A percentile compares a stretch with the other conserved stretches of the same genome.
phyloP scores from a whole-genome alignment of 2,888 invertebrate genomes.

The Campaea margaritaria region DNA sequence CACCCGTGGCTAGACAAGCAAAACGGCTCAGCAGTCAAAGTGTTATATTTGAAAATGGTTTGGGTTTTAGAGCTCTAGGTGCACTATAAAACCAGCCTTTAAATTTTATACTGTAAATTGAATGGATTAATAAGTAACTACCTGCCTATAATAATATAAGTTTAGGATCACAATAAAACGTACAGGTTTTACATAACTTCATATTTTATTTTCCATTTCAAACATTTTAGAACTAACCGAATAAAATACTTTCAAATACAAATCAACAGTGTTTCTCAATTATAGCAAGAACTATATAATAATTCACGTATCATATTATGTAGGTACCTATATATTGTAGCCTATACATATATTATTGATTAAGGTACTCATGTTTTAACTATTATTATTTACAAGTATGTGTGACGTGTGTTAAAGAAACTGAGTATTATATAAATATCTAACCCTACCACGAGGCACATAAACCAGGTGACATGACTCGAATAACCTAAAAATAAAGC shows the following conservation, averaged over 20 bases:
- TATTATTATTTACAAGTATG: conserved; percentile 68
- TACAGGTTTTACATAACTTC: conserved; percentile 34
- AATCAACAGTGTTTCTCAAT: conserved; percentile 37
- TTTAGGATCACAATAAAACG: no score
- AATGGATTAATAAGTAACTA: no score
- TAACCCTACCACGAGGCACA: conserved; percentile 50
- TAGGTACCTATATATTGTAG: conserved; percentile 10
- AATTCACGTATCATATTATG: background rate
- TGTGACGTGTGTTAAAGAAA: conserved; percentile 49
- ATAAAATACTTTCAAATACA: conserved; percentile 43
- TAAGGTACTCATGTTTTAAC: conserved; percentile 45
- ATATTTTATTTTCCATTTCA: conserved; percentile 40
- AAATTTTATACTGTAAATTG: no score
- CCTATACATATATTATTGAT: conserved; percentile 14
- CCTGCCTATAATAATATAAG: no score
- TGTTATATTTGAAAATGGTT: no score
- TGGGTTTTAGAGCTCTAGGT: no score
- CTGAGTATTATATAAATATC: conserved; percentile 61
- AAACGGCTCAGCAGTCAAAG: no score
- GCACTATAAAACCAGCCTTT: no score
- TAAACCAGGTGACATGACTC: conserved; percentile 16
- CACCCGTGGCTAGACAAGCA: no score
- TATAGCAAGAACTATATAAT: conserved; percentile 14
- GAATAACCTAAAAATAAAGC: no score
- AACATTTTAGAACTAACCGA: conserved; percentile 31